Conservation (phyloP, 2,113 vertebrate genomes). For the Smithornis capensis region DNA sequence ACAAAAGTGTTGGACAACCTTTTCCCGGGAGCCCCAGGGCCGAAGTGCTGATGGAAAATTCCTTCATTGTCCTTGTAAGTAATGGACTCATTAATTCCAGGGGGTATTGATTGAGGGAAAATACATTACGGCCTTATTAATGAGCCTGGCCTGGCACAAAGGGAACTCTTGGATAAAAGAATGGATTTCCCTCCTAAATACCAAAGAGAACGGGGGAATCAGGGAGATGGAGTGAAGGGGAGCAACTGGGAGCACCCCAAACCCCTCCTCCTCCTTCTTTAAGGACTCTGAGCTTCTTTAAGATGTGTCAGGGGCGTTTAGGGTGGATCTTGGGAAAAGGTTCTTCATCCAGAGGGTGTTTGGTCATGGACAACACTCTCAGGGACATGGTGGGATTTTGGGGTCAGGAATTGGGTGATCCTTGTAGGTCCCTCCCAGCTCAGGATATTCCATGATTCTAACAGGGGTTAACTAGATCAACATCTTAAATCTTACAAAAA, state of each 20-base stretch:
- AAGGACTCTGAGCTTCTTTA: background rate
- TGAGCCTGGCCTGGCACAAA: slow-evolving; percentile 53
- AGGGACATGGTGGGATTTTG: background rate
- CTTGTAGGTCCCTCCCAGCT: background rate
- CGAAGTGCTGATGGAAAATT: slow-evolving; percentile 71
- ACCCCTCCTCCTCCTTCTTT: background rate
- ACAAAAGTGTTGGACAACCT: background rate
- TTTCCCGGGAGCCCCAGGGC: slow-evolving; percentile 32
- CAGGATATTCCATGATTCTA: background rate
- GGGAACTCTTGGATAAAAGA: slow-evolving; percentile 36
- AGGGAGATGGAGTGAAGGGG: background rate
- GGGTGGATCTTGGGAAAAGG: background rate
- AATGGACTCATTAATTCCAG: slow-evolving; percentile 77
- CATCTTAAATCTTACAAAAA: background rate
- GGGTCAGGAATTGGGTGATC: background rate
- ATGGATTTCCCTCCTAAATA: slow-evolving; percentile 7
- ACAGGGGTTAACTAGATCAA: background rate
- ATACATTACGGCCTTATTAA: slow-evolving; percentile 74
- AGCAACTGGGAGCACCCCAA: background rate
- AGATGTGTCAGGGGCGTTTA: background rate
- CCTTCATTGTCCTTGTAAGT: slow-evolving; percentile 71
- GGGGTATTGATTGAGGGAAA: slow-evolving; percentile 76
- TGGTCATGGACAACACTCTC: background rate
- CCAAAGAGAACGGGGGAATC: background rate
- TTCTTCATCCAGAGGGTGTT: background rate